These are phyloP conservation scores for Palythoa grandis DNA, from an alignment of 92 coral and sea anemone species.

Conservation along the genomic window DNA sequence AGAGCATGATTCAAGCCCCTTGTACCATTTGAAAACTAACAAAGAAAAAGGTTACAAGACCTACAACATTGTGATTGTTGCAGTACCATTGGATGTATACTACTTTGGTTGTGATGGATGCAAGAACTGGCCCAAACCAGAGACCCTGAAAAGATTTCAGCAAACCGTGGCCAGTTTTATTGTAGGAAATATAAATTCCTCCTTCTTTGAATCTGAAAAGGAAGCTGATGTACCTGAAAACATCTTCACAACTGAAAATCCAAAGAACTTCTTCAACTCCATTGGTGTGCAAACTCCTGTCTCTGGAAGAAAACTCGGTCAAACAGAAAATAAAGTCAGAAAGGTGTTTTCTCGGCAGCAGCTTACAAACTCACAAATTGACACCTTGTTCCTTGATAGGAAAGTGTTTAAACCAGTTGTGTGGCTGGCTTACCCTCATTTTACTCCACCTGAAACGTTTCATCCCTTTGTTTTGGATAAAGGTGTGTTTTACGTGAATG, in stretches of 20 bases:
- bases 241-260: conserved; percentile 81
- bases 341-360: conserved; percentile 84
- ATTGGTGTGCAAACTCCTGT: conserved; percentile 79
- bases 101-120: conserved; percentile 82
- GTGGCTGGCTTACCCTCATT: conserved; percentile 94
- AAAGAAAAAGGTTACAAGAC: conserved; percentile 41
- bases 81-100: conserved; percentile 78
- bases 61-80: conserved; percentile 92
- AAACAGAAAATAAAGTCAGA: conserved; percentile 54
- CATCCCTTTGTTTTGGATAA: conserved; percentile 88
- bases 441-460: conserved; percentile 81
- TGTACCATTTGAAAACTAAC: conserved; percentile 64
- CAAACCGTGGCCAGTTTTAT: conserved; percentile 91
- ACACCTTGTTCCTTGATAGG: conserved; percentile 57
- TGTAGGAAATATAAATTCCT: conserved; percentile 66
- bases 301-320: conserved; percentile 49
- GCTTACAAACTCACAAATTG: conserved; percentile 60
- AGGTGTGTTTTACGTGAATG: conserved; percentile 94
- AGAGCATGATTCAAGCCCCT: conserved; percentile 26
- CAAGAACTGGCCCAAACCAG: conserved; percentile 76
- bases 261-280: conserved; percentile 81
- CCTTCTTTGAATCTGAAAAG: conserved; percentile 63
- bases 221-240: conserved; percentile 67
- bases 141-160: conserved; percentile 75
- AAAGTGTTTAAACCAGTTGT: conserved; percentile 52